A percentile compares a stretch with the other conserved stretches of the same genome.
These are phyloP conservation scores for Gymnocheta viridis DNA, from an alignment of 2,888 invertebrate species.

Conservation along the genomic window DNA sequence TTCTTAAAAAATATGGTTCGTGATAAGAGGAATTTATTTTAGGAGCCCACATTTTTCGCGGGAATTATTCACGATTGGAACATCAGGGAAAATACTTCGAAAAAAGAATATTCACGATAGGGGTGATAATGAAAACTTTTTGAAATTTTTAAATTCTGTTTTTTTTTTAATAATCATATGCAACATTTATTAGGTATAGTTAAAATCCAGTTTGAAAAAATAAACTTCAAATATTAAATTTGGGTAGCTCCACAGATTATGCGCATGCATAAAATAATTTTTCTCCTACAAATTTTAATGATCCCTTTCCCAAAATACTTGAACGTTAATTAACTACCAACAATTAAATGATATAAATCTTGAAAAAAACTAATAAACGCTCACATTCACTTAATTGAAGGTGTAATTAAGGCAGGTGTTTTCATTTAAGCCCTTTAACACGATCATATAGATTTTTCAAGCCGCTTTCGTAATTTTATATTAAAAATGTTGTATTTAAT, in stretches of 20 bases:
- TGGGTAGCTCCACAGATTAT: no score
- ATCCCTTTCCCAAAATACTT: neutral
- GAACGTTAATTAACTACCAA: constrained; percentile 7
- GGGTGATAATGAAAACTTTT: no score
- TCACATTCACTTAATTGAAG: constrained; percentile 37
- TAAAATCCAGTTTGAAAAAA: no score
- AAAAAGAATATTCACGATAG: no score
- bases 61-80: no score
- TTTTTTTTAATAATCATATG: no score
- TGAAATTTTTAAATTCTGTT: no score
- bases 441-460: constrained; percentile 3
- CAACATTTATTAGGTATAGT: no score
- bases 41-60: no score
- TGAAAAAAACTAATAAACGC: neutral
- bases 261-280: neutral
- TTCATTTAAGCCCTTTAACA: constrained; percentile 19
- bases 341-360: constrained; percentile 22
- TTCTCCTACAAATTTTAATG: neutral
- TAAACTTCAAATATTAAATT: neutral
- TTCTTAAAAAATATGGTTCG: no score
- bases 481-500: constrained; percentile 1
- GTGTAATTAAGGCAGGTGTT: constrained; percentile 34
- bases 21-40: no score
- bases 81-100: no score
- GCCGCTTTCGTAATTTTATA: constrained; percentile 14